Conservation (phyloP, 2,797 vertebrate species). For the Xiphorhynchus erythropygius region DNA sequence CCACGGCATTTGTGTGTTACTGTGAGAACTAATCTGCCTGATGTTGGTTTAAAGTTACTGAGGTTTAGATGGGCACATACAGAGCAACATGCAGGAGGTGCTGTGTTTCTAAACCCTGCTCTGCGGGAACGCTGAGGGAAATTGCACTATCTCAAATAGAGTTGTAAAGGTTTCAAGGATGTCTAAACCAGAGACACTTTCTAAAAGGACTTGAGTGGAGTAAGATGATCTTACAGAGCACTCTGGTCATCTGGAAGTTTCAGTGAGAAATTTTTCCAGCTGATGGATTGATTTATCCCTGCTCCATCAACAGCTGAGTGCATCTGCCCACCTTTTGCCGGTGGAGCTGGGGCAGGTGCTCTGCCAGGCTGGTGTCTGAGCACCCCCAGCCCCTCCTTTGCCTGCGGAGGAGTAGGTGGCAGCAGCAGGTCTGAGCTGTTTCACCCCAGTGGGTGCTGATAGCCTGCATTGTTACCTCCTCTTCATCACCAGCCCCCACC, state of each 20-base stretch:
- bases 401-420: not conserved
- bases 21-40: not conserved
- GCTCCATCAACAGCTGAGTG: not conserved
- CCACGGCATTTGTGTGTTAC: not conserved
- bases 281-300: not conserved
- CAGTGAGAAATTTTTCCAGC: not conserved
- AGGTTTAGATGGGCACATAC: not conserved
- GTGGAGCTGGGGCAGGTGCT: not conserved
- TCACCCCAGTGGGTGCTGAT: slow-evolving; percentile 20
- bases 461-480: not conserved
- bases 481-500: slow-evolving; percentile 49
- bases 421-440: slow-evolving; percentile 28
- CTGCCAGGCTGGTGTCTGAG: not conserved
- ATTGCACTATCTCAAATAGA: not conserved
- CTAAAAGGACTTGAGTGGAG: not conserved
- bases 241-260: not conserved
- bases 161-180: not conserved
- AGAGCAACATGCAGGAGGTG: not conserved
- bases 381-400: not conserved
- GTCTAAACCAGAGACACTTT: not conserved
- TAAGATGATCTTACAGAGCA: not conserved
- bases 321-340: not conserved
- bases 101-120: not conserved
- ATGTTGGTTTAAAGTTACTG: not conserved
- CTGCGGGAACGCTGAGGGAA: not conserved